phyloP scores from a whole-genome alignment of 2,113 vertebrate genomes.

The Calidris pugnax region DNA sequence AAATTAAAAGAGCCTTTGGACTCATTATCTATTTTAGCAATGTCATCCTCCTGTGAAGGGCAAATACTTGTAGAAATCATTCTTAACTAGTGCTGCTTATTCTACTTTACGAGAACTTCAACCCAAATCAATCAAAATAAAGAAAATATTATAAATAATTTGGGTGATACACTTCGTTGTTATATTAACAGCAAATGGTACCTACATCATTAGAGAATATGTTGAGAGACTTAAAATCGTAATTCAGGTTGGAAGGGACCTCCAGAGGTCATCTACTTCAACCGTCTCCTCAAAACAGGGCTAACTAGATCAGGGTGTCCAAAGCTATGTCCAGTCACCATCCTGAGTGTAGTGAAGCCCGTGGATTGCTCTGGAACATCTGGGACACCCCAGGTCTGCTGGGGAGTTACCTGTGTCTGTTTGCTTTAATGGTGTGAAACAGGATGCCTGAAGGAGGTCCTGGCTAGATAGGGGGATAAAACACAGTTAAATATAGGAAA shows the following conservation, averaged over 20 bases:
- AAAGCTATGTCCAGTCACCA: neutral
- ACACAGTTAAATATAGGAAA: neutral
- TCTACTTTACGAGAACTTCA: neutral
- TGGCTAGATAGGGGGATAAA: neutral
- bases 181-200: conserved; percentile 23
- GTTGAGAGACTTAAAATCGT: neutral
- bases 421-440: neutral
- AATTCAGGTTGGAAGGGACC: neutral
- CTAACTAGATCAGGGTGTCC: neutral
- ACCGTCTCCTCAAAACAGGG: neutral
- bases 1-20: neutral
- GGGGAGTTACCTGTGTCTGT: neutral
- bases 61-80: neutral
- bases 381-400: neutral
- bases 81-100: neutral
- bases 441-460: neutral
- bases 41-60: neutral
- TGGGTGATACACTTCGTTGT: neutral
- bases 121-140: neutral
- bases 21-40: neutral
- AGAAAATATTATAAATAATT: neutral
- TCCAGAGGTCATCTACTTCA: neutral
- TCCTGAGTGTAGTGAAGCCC: neutral
- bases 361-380: neutral
- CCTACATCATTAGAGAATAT: neutral